Base-by-base conservation (phyloP, 2,113 vertebrate genomes). In the Proterorhinus semilunaris region DNA sequence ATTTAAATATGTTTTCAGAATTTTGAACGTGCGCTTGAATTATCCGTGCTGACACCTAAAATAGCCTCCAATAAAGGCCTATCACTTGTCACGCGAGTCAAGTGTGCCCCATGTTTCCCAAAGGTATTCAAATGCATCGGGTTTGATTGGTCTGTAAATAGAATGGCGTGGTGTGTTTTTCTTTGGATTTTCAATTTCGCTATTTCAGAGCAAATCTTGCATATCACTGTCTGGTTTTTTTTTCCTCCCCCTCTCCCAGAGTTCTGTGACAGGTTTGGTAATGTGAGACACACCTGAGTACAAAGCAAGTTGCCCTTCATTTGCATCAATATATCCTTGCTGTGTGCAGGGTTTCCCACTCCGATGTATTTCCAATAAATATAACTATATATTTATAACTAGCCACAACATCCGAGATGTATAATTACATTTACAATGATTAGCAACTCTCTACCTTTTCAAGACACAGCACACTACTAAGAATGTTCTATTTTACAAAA, bases 131-230 rank as follows among this genome's bases (percentile, higher is more conserved):
- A 72, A 85, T 76, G 49, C 36, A 62, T 86, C 70, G 70, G 64
- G 47, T 86, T 87, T 82, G 80, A 80, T 88, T 75, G 83, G 69
- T 69, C 69, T 81, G 76, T 81, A 74, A 84, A 86, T 72, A 71
- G 78, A 82, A 84, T 45, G 63, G 58, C n/a, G 54, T 52, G 7
- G 36, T 57, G 16, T 68, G 68, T 85, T 83, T 58, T 90, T 85
- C 80, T 84, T 86, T 72, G 51, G 75, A 72, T 76, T 82, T 61
- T 83, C 74, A 77, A 57, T 80, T 69, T 80, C 15, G 51, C 62
- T 76, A 62, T 75, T 88, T 84, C 10, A n/a, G 13, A 66, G 62
- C 64, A 79, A 74, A 83, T 62, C 68, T 78, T 46, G 55, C 50
- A 68, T 62, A 68, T 85, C 62, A 49, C 71, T 71, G 55, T 74